phyloP scores from a whole-genome alignment of 2,888 invertebrate genomes.

The Tachystola acroxantha region DNA sequence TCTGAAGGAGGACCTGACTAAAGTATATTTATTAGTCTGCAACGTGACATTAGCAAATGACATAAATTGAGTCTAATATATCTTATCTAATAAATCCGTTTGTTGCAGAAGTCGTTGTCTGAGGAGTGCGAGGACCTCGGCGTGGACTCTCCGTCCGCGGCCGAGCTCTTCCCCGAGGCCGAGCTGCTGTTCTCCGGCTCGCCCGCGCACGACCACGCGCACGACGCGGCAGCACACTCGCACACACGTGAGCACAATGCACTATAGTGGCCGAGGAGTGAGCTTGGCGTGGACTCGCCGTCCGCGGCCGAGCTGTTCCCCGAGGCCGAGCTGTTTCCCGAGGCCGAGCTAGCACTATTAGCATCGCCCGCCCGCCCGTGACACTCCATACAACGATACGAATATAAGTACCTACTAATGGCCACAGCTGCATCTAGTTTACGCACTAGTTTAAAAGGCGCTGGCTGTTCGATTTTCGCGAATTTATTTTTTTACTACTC shows the following conservation, averaged over 20 bases:
- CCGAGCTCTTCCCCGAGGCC: constrained; percentile 87
- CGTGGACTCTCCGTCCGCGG: constrained; percentile 88
- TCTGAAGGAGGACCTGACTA: too few relatives aligned
- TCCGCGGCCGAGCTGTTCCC: constrained; percentile 89
- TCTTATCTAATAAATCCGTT: too few relatives aligned
- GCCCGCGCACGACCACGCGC: constrained; percentile 82
- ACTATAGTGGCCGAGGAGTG: constrained; percentile 89
- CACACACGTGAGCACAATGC: constrained; percentile 50
- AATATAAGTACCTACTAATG: too few relatives aligned
- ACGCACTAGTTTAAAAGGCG: too few relatives aligned
- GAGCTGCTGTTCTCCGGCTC: constrained; percentile 85
- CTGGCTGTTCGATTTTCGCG: too few relatives aligned
- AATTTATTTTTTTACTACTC: too few relatives aligned
- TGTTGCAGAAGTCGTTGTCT: constrained; percentile 84
- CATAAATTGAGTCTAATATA: too few relatives aligned
- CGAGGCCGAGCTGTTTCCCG: constrained; percentile 85
- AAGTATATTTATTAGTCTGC: too few relatives aligned
- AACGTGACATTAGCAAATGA: too few relatives aligned
- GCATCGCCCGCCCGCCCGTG: constrained; percentile 81
- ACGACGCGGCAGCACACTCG: constrained; percentile 41
- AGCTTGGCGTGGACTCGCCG: constrained; percentile 87
- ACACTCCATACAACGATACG: constrained; percentile 65
- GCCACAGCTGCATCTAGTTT: too few relatives aligned
- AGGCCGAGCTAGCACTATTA: background rate
- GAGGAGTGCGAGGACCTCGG: constrained; percentile 89